Percentiles rank a stretch among this genome's conserved stretches.
These are phyloP conservation scores for Sceloporus undulatus DNA, from an alignment of 2,113 vertebrate genomes.

Conservation along the genomic window DNA sequence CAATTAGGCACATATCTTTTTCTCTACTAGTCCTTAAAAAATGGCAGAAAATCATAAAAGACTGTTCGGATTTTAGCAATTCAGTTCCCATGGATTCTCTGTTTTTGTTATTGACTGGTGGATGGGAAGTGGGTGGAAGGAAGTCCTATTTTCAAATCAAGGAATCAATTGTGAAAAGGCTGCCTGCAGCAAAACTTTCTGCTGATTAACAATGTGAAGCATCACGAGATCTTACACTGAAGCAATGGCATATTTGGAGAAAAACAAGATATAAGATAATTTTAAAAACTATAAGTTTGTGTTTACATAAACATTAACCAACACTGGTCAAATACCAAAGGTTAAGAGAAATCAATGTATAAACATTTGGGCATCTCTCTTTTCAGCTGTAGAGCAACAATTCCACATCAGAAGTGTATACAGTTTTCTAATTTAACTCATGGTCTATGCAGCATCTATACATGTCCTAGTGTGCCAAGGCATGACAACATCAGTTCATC, in stretches of 20 bases:
- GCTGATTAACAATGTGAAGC: not conserved
- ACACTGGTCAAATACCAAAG: not conserved
- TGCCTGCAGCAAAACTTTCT: not conserved
- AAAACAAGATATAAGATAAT: not conserved
- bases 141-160: not conserved
- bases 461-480: not conserved
- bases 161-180: not conserved
- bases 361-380: not conserved
- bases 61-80: not conserved
- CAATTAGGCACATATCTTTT: not conserved
- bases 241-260: not conserved
- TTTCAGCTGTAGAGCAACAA: not conserved
- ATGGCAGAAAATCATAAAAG: not conserved
- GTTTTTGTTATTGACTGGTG: not conserved
- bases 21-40: not conserved
- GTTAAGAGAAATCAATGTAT: not conserved
- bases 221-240: not conserved
- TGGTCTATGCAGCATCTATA: too few relatives aligned
- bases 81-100: not conserved
- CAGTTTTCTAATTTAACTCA: not conserved
- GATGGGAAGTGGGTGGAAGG: not conserved
- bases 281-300: not conserved
- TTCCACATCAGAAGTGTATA: not conserved
- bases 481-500: too few relatives aligned
- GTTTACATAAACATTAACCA: too few relatives aligned